Evolutionary conservation across 2,113 vertebrate species (phyloP), one percentile per base, ranked within the genome.

Genomic region (Labrus mixtus): DNA sequence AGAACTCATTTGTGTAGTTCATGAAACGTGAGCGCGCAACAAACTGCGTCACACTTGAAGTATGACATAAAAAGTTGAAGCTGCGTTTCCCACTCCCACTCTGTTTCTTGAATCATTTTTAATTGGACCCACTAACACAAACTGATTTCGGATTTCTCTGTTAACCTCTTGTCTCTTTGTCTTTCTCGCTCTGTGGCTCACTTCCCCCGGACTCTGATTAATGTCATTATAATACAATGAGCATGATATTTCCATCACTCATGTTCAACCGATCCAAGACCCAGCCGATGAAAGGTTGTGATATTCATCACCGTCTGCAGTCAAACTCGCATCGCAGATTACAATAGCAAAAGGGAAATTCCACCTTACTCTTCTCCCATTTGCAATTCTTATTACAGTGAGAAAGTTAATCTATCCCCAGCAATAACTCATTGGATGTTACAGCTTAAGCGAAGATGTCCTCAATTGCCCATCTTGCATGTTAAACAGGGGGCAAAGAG

Each of bases 351-450:
- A 68, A 11, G 58, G 71, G 67, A 87, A 83, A 91, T 86, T 87
- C 78, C 82, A 85, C 82, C 76, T 81, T 55, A 65, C 86, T 88
- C 93, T 88, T 93, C 80, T 76, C 87, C 89, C 92, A 95, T 96
- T 95, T 96, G 94, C 95, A 90, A 94, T 93, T 94, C 94, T 95
- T 93, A 95, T 96, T 96, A 95, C 92, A 76, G 84, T 66, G 83
- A 90, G 89, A 92, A 95, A 96, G 94, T 95, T 96, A 95, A 95
- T 96, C 95, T 95, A 93, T 95, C 91, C 90, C 73, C 78, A 84
- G 92, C 93, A 93, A 96, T 96, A 97, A 97, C 96, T 97, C 96
- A 97, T 94, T 95, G 95, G 95, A 95, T 94, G 95, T 92, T 94
- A 86, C 93, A 94, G 95, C 96, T 97, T 96, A 96, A 95, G 96